Evolutionary conservation across 2,113 vertebrate genomes (phyloP).

Genomic region (Datnioides undecimradiatus): DNA sequence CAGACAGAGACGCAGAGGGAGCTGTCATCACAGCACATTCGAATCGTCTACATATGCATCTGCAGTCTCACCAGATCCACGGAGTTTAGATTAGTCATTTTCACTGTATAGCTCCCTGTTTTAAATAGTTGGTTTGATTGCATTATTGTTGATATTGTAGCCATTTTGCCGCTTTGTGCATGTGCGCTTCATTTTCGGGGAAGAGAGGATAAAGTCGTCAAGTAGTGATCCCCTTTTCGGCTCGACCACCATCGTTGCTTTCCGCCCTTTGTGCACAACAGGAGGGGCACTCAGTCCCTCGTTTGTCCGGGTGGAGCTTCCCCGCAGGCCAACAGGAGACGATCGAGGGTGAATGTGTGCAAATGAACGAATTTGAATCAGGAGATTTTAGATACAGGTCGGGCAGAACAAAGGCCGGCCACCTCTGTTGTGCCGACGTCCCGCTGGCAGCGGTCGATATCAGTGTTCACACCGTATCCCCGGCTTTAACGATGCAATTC

Average conservation of each 20-base stretch:
- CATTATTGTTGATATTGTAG: background rate
- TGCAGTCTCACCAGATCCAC: background rate
- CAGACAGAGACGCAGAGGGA: background rate
- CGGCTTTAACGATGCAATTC: background rate
- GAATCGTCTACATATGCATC: background rate
- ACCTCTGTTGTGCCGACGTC: background rate
- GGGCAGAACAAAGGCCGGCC: background rate
- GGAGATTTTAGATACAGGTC: background rate
- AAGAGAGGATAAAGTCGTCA: no score
- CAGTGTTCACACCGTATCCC: background rate
- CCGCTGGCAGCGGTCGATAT: background rate
- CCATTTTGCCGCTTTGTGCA: background rate
- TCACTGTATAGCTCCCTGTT: background rate
- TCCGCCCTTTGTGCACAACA: slow-evolving; percentile 27
- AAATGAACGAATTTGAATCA: slow-evolving; percentile 2
- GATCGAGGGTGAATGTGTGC: slow-evolving; percentile 9
- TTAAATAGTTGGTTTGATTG: background rate
- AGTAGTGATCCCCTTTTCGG: background rate
- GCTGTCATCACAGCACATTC: background rate
- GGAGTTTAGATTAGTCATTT: background rate
- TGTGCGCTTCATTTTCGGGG: no score
- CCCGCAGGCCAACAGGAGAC: slow-evolving; percentile 24
- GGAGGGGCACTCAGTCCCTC: background rate
- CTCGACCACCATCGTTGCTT: background rate
- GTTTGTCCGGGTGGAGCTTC: background rate